Base-by-base conservation (phyloP, 2,888 invertebrate genomes). In the Alviniconcha strummeri region DNA sequence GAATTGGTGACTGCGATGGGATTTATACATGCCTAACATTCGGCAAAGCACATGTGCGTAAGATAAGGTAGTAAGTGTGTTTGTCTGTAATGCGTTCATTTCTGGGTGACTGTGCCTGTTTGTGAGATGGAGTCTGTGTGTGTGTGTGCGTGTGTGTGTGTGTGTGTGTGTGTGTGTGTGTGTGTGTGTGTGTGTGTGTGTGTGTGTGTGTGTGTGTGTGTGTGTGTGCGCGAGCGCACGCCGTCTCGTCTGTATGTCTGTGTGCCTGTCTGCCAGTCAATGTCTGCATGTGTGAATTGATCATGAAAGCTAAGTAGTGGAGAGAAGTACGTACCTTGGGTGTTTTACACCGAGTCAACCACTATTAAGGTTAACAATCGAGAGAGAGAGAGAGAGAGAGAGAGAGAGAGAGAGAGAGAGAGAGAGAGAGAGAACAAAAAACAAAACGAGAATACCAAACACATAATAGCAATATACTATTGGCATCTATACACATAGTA, bases 361-460 rank as follows among this genome's bases (percentile, higher is more conserved):
- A 36, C 1, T 36, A 36, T 36, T 36, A 36, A 3, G 36, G 36
- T 3, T 3, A 74, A 9, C 15, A 72, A 13, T n/a, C 19, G 60
- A 74, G 60, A 75, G 60, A 81, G 74, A 55, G 60, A 74, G 75
- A 81, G 57, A 55, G 57, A 74, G 19, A 55, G 6, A 74, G 56
- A 81, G 81, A 56, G 56, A 78, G 17, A 74, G 81, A 81, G 75
- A 57, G 57, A 81, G 55, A 72, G 71, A 72, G 55, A 13, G 19
- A 9, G 64, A 6, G 11, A 69, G n/a, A 17, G 36, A 72, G 0
- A 72, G 56, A 55, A n/a, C 5, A 56, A 69, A n/a, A 54, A 54
- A 54, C 52, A 7, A 36, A 17, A 17, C n/a, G 52, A 36, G 9
- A 17, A 80, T 17, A 60, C 19, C 11, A 13, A 57, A 64, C 52